Evolutionary conservation across 2,888 invertebrate genomes (phyloP).

Genomic region (Habrosyne pyritoides): DNA sequence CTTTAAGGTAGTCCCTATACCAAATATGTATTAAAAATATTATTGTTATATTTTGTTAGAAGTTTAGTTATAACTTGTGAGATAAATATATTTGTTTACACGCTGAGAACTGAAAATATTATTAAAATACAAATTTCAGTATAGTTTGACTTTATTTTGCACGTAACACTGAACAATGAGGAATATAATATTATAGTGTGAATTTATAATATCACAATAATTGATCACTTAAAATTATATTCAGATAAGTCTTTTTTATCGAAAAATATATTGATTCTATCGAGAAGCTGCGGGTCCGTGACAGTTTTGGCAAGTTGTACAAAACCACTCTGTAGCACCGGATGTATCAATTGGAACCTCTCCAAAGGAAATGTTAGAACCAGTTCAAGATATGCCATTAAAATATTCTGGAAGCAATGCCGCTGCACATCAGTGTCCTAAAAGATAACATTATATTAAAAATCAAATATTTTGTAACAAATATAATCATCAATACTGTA

Average conservation of each 20-base stretch:
- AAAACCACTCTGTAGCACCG: constrained; percentile 72
- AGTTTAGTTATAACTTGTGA: constrained; percentile 50
- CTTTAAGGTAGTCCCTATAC: constrained; percentile 65
- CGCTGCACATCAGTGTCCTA: constrained; percentile 94
- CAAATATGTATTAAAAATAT: constrained; percentile 66
- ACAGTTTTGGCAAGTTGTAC: constrained; percentile 73
- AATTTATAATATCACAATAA: constrained; percentile 64
- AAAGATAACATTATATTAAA: constrained; percentile 23
- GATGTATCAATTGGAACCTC: constrained; percentile 80
- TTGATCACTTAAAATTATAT: constrained; percentile 71
- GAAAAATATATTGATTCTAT: constrained; percentile 81
- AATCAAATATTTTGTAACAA: background rate
- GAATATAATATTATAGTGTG: constrained; percentile 64
- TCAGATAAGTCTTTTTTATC: constrained; percentile 78
- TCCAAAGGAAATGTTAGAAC: constrained; percentile 85
- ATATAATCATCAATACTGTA: background rate
- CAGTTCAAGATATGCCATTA: constrained; percentile 93
- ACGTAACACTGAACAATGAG: constrained; percentile 70
- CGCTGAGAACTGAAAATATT: constrained; percentile 53
- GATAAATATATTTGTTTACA: constrained; percentile 46
- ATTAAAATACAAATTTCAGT: constrained; percentile 53
- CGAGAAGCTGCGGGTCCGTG: constrained; percentile 75
- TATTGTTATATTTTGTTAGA: constrained; percentile 67
- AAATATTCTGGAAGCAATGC: constrained; percentile 92
- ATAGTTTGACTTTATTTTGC: constrained; percentile 68